Conservation (phyloP, 2,797 vertebrate species). For the Glossophaga mutica region DNA sequence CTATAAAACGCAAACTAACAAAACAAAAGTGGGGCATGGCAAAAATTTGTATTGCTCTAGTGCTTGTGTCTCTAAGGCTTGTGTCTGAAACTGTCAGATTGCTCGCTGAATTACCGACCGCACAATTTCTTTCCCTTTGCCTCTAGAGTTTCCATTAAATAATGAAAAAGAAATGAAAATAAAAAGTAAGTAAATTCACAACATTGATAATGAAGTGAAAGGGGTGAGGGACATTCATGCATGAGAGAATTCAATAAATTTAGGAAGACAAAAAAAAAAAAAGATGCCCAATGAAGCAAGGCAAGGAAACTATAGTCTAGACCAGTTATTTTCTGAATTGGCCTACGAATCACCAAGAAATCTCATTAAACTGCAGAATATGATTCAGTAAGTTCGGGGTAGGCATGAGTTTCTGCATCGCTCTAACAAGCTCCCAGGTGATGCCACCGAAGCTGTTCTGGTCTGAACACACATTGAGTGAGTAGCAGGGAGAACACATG, state of each 20-base stretch:
- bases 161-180: background rate
- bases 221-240: background rate
- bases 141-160: background rate
- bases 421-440: background rate
- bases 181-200: background rate
- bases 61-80: background rate
- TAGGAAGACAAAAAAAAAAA: background rate
- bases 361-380: background rate
- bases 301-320: background rate
- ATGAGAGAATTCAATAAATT: background rate
- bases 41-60: background rate
- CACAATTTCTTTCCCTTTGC: background rate
- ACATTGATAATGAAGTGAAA: background rate
- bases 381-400: background rate
- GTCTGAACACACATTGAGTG: background rate
- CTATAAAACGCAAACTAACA: background rate
- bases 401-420: background rate
- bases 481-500: no score
- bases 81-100: background rate
- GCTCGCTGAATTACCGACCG: background rate
- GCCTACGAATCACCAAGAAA: background rate
- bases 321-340: background rate
- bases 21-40: background rate
- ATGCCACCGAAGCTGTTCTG: background rate
- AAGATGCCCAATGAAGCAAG: background rate